phyloP scores from a whole-genome alignment of 2,113 vertebrate genomes.

The Hyaena hyaena region DNA sequence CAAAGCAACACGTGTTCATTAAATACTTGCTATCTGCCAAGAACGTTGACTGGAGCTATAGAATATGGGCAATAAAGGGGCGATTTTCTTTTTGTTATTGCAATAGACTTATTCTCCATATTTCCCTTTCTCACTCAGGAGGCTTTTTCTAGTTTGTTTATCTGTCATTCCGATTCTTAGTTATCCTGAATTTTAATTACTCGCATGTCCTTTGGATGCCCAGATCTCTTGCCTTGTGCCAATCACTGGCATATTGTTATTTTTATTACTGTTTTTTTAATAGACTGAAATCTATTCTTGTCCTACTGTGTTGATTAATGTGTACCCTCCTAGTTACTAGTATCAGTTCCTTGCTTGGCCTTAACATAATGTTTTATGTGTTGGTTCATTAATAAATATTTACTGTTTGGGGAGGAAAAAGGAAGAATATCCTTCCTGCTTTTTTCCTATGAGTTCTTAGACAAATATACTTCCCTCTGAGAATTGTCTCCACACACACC shows the following conservation, averaged over 20 bases:
- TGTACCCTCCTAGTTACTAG: neutral
- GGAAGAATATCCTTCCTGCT: neutral
- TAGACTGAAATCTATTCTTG: neutral
- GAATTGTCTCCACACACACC: neutral
- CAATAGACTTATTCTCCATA: neutral
- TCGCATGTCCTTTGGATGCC: neutral
- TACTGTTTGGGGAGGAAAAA: accelerated
- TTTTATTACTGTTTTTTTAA: neutral
- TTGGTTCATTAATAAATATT: neutral
- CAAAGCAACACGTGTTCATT: neutral
- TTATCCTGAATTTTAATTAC: neutral
- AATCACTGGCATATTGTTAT: neutral
- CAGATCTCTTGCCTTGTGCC: neutral
- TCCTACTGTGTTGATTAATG: neutral
- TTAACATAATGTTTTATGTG: neutral
- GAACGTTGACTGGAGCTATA: neutral
- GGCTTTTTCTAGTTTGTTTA: neutral
- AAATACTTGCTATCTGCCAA: neutral
- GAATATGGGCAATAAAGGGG: neutral
- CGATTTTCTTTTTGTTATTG: neutral
- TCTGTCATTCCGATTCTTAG: neutral
- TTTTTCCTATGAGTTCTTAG: neutral
- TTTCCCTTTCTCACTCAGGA: neutral
- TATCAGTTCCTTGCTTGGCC: neutral
- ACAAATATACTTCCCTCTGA: neutral